Conservation (phyloP, 2,113 vertebrate species). For the Sciurus niger region DNA sequence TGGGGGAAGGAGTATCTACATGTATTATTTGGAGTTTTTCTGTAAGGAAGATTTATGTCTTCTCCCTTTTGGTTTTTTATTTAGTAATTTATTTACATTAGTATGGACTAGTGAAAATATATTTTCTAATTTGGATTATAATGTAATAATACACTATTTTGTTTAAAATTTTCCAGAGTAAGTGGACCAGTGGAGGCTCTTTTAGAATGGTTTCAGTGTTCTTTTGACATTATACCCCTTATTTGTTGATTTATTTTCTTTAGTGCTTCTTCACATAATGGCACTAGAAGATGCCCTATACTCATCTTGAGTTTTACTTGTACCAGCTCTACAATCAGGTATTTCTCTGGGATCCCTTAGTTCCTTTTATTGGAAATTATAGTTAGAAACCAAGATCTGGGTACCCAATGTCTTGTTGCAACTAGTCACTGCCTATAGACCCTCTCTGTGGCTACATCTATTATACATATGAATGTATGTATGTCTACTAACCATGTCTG, state of each 20-base stretch:
- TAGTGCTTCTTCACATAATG: neutral
- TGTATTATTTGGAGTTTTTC: neutral
- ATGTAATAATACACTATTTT: neutral
- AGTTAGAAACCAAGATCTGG: neutral
- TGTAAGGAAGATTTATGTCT: neutral
- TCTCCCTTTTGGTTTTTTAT: neutral
- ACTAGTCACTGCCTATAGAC: neutral
- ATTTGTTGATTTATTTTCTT: neutral
- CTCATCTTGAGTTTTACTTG: neutral
- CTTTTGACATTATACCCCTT: neutral
- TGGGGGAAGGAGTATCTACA: neutral
- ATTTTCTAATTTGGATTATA: slow-evolving; percentile 37
- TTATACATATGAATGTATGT: too few relatives aligned
- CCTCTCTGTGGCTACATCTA: neutral
- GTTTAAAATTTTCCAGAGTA: neutral
- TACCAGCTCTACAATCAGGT: neutral
- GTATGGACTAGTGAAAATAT: neutral
- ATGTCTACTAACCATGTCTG: neutral
- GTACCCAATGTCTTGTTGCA: neutral
- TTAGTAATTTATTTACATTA: neutral
- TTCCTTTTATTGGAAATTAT: neutral
- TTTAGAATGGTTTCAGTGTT: neutral
- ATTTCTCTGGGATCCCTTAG: neutral
- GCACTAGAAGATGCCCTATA: neutral
- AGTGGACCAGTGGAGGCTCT: neutral